Base-by-base conservation (phyloP, 2,888 invertebrate genomes). In the Rhaphigaster nebulosa region DNA sequence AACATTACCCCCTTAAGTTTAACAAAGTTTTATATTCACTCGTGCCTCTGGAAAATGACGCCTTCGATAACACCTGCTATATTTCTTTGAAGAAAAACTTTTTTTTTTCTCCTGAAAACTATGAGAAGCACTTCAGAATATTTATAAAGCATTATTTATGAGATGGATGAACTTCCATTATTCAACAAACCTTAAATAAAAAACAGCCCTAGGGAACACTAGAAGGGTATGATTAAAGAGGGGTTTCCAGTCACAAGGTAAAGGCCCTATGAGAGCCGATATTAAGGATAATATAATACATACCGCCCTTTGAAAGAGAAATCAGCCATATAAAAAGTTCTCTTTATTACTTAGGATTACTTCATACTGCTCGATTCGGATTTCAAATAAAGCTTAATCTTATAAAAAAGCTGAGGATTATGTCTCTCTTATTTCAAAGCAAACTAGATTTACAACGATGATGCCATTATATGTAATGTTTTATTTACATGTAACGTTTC, bases 161-260 rank as follows among this genome's bases (percentile, higher is more conserved):
- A 80, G 80, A 80, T 13, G 80, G 80, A 41, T 80, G 80, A 80
- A 80, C 38, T 26, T 80, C 80, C 80, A 80, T 80, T 80, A 80
- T 80, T 80, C 80, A 80, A 41, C 80, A 80, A 80, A 45, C 41
- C 41, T 10, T 26, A 80, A 41, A 80, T 80, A 80, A 41, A 41
- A 80, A 45, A 38, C 26, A 26, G 38, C 41, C 80, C 80, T 26
- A 80, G 41, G 41, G 80, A 38, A 41, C 80, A 13, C 65, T 29
- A 65, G 29, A 34, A 41, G 80, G 80, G 23, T 76, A 38, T 45
- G 41, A 80, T 38, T 41, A 41, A 23, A 41, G 41, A 80, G 8
- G 23, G 13, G 13, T 4, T 18, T 18, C 6, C 29, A 13, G 20
- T 76, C 41, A 38, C 80, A 45, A 80, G 80, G 80, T 80, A 26